Percentiles rank a stretch among this genome's conserved stretches.
Evolutionary conservation across 37 sponge, comb jelly and placozoan genomes (phyloP).

Genomic region (Spongia lamella): DNA sequence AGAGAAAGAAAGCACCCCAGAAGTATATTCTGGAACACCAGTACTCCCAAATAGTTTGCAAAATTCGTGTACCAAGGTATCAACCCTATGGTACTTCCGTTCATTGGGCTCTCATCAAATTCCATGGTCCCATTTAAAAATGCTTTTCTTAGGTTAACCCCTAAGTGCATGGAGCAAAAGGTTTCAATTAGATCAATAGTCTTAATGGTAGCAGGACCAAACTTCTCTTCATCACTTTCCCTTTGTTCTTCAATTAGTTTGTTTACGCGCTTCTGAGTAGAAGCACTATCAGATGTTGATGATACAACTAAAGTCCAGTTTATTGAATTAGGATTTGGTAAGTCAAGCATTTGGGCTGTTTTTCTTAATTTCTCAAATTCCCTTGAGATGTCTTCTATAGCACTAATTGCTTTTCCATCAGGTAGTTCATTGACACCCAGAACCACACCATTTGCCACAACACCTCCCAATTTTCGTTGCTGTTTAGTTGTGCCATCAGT

Average conservation of each 20-base stretch:
- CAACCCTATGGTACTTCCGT: slow-evolving; percentile 13
- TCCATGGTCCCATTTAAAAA: slow-evolving; percentile 31
- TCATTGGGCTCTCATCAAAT: not conserved
- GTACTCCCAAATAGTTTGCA: slow-evolving; percentile 44
- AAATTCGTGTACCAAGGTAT: slow-evolving; percentile 48
- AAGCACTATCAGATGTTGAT: slow-evolving; percentile 36
- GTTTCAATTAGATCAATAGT: slow-evolving; percentile 37
- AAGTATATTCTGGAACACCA: slow-evolving; percentile 43
- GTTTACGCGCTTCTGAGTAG: slow-evolving; percentile 41
- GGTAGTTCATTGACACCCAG: slow-evolving; percentile 41
- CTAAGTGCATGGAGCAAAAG: slow-evolving; percentile 55
- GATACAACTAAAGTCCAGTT: slow-evolving; percentile 38
- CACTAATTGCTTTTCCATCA: slow-evolving; percentile 21
- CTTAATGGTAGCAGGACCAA: slow-evolving; percentile 21
- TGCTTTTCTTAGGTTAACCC: slow-evolving; percentile 45
- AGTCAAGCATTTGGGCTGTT: slow-evolving; percentile 4
- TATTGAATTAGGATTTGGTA: slow-evolving; percentile 29
- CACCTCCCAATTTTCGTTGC: slow-evolving; percentile 39
- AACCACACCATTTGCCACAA: slow-evolving; percentile 21
- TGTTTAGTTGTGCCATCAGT: slow-evolving; percentile 50
- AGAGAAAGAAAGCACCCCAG: slow-evolving; percentile 45
- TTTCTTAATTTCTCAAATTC: slow-evolving; percentile 29
- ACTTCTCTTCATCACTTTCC: slow-evolving; percentile 24
- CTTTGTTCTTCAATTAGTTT: slow-evolving; percentile 28
- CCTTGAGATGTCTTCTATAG: slow-evolving; percentile 27